phyloP scores from a whole-genome alignment of 2,113 vertebrate species.

The Pterophyllum scalare region DNA sequence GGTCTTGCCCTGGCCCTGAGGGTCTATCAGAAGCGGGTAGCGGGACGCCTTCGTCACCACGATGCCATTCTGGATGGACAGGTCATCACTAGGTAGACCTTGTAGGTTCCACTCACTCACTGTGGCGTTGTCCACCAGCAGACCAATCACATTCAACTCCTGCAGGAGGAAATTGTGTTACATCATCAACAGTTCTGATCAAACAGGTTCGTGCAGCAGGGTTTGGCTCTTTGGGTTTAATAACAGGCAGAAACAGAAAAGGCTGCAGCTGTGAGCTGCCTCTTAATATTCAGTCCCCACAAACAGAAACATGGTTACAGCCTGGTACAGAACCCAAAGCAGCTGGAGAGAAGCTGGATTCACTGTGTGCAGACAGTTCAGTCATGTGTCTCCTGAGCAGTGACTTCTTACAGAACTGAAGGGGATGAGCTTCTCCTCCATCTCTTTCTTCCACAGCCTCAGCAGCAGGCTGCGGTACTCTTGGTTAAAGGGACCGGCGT shows the following conservation, averaged over 20 bases:
- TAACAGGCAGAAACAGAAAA: neutral
- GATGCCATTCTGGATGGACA: constrained; percentile 89
- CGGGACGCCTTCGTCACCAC: constrained; percentile 87
- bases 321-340: no score
- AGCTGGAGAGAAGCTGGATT: no score
- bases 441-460: constrained; percentile 83
- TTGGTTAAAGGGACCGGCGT: constrained; percentile 88
- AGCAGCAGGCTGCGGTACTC: constrained; percentile 85
- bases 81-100: constrained; percentile 86
- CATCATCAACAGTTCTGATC: neutral
- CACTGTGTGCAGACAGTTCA: no score
- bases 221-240: neutral
- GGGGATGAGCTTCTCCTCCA: constrained; percentile 75
- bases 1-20: constrained; percentile 88
- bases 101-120: constrained; percentile 88
- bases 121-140: constrained; percentile 86
- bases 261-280: no score
- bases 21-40: constrained; percentile 88
- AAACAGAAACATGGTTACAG: neutral
- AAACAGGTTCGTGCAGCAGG: neutral
- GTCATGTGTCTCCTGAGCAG: no score
- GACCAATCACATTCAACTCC: constrained; percentile 83
- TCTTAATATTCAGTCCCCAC: no score
- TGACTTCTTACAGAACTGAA: constrained; percentile 49
- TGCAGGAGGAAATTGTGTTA: constrained; percentile 31